Evolutionary conservation across 1,140 invertebrate genomes (phyloP), one percentile per base, ranked within the genome.

Genomic region (Zaprionus gabonicus): DNA sequence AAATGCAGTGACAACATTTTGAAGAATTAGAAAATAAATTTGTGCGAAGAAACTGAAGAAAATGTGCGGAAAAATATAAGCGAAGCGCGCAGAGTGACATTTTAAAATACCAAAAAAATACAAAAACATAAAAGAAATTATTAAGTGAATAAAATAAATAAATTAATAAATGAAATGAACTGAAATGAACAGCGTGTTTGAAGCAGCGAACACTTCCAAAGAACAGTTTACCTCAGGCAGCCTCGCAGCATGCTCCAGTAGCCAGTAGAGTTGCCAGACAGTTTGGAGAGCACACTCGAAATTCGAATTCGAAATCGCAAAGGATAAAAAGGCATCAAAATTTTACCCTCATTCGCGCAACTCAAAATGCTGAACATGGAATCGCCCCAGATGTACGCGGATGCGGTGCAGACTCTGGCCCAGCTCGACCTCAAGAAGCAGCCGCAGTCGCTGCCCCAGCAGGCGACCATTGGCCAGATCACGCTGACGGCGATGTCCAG

Each of bases 321-420:
- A 17, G 20, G 12, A 36, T 20, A 53, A 80, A 72, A 91, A 88
- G 68, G 87, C 74, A 86, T 86, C 80, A 92, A 90, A 77, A 92
- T 92, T 91, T 82, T 90, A 86, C 91, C 92, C 79, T 91, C 90
- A 81, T 91, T 91, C 75, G 72, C 79, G 31, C 81, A 91, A 80
- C 72, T 91, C 60, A 91, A 91, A 82, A 91, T 92, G 91, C 87
- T 93, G 81, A 93, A 94, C 81, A 95, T 96, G 95, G 95, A 95
- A 93, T 95, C 95, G 91, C 95, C 95, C 55, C 95, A 96, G 93
- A 95, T 96, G 95, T 96, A 95, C 93, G 83, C 83, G 77, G 95
- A 96, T 86, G 91, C 83, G 78, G 91, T 86, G 76, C 92, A 85
- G 74, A 92, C 87, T 59, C 77, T 85, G 71, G 84, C 82, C 65